These are phyloP conservation scores for Athene cunicularia DNA, from an alignment of 2,113 vertebrate genomes.

Conservation along the genomic window DNA sequence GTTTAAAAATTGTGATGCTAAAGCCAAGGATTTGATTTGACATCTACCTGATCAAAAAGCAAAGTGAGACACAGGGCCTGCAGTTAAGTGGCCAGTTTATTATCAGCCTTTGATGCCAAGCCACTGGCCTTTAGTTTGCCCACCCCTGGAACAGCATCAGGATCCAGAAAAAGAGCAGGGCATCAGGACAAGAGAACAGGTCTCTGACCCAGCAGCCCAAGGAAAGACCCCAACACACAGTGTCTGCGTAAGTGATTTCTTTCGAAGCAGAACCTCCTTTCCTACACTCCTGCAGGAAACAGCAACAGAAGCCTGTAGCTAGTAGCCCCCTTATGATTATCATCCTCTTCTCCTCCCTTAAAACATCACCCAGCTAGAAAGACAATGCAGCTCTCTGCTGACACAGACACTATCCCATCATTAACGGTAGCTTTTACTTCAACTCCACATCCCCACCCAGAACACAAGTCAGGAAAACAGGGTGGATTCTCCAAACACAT, in stretches of 20 bases:
- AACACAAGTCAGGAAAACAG: not conserved
- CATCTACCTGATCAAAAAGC: not conserved
- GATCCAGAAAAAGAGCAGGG: not conserved
- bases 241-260: not conserved
- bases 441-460: not conserved
- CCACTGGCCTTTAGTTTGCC: not conserved
- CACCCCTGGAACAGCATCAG: not conserved
- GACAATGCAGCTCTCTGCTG: not conserved
- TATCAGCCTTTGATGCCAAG: not conserved
- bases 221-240: not conserved
- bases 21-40: not conserved
- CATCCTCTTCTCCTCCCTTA: not conserved
- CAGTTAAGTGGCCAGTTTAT: not conserved
- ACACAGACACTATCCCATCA: not conserved
- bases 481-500: not conserved
- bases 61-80: not conserved
- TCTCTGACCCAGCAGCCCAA: not conserved
- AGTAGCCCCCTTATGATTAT: not conserved
- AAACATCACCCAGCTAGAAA: not conserved
- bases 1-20: not conserved
- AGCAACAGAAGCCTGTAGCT: not conserved
- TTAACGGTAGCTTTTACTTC: not conserved
- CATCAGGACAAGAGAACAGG: not conserved
- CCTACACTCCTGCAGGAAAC: not conserved
- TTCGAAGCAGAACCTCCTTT: not conserved